Evolutionary conservation across 1,140 invertebrate species (phyloP), one percentile per base, ranked within the genome.

Genomic region (Cherax quadricarinatus): DNA sequence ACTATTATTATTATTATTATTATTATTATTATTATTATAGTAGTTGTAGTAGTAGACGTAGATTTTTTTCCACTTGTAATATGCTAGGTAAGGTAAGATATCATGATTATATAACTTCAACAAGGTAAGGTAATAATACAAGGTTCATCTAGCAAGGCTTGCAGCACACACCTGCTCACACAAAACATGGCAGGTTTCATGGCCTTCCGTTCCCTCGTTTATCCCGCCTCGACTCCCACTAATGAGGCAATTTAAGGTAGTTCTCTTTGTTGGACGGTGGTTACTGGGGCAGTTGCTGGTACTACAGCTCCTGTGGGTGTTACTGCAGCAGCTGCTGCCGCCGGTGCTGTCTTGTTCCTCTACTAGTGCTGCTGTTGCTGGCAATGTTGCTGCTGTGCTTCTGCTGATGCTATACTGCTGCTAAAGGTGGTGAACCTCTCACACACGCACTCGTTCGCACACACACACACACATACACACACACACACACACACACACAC

Each of bases 381-480:
- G 0, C 30, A 41, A 0, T 70, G 66, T 14, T 16, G n/a, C 66
- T 70, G 66, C 30, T 41, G 30, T 41, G 30, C 30, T 41, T 41
- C 30, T 41, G 30, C 30, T 2, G 30, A 41, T 41, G 66, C 14
- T n/a, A 70, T 1, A 70, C n/a, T 70, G 1, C 14, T n/a, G n/a
- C 66, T 70, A n/a, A 70, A 1, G n/a, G 3, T 41, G n/a, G 14
- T 16, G 14, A 70, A 41, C 30, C 30, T 41, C 30, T 41, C 30
- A 41, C 30, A 0, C 30, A 41, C 30, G 30, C 30, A 41, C 30
- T 0, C 30, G 30, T 2, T 1, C 30, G 30, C 30, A 41, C 66
- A 70, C 66, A 70, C 66, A 70, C 66, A 70, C 66, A 70, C 66
- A 70, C 66, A 70, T 3, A 70, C 66, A 70, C 66, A 70, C 66